Conservation (phyloP, 92 coral and sea anemone genomes). For the Bergia puertoricense region DNA sequence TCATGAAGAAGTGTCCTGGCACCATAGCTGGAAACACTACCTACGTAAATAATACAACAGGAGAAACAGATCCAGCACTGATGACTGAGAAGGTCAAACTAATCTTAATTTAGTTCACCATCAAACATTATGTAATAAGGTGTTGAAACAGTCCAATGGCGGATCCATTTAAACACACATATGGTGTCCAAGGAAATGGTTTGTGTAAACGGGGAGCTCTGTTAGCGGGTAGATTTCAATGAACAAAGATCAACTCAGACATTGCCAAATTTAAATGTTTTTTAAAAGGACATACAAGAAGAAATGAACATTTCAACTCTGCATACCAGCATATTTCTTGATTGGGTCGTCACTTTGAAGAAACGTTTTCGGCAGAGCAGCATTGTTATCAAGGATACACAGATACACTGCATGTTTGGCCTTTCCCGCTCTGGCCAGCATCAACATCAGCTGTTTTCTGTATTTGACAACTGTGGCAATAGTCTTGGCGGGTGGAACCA, state of each 20-base stretch:
- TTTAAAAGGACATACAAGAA: background rate
- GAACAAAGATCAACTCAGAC: too few relatives aligned
- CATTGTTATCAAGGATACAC: background rate
- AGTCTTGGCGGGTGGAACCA: background rate
- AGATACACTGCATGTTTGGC: conserved; percentile 54
- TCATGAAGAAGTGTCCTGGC: conserved; percentile 30
- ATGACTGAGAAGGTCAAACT: background rate
- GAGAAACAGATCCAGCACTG: too few relatives aligned
- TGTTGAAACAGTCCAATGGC: background rate
- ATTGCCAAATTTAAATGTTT: too few relatives aligned
- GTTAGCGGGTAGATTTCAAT: too few relatives aligned
- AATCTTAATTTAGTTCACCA: background rate
- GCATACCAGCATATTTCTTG: conserved; percentile 2
- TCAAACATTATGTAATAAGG: background rate
- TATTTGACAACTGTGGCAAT: conserved; percentile 13
- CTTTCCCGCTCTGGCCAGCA: conserved; percentile 52
- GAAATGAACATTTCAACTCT: background rate
- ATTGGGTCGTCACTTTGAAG: conserved; percentile 20
- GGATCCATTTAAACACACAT: too few relatives aligned
- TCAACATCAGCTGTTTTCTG: conserved; percentile 49
- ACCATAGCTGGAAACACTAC: background rate
- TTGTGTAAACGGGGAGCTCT: too few relatives aligned
- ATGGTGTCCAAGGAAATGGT: too few relatives aligned
- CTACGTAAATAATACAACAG: background rate
- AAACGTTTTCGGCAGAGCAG: background rate